Evolutionary conservation across 1,140 invertebrate species (phyloP), one percentile per base, ranked within the genome.

Genomic region (Solenopsis invicta): DNA sequence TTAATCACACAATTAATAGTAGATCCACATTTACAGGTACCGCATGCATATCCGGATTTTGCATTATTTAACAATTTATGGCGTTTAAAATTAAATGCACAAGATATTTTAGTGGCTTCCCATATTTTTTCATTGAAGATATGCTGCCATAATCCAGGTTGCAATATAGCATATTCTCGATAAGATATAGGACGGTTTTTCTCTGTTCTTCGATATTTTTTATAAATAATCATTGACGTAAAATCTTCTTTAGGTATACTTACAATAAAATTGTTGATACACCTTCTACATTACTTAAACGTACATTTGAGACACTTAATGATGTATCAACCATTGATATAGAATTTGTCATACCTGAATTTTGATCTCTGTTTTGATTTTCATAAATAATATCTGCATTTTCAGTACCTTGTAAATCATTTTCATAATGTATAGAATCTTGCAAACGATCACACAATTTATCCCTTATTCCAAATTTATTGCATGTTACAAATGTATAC

Each of bases 11-110:
- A 56, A 18, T 74, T 74, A 34, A 74, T 74, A 3, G 50, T 18
- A n/a, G 50, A 54, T 74, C 50, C 48, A 34, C 69, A n/a, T 72
- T 72, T 72, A 37, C 50, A 52, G 1, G 69, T 72, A 18, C 50
- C 48, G 29, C 18, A 56, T 54, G 69, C 69, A 41, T 72, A 72
- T 34, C 50, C 69, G 10, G 16, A 72, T 56, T 72, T 50, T 54
- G 24, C 69, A 72, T 54, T 54, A 1, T 12, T 2, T 4, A 8
- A 13, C 21, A 72, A 54, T 54, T 72, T 72, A 8, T 72, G 69
- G 4, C 50, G 69, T 37, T 54, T 72, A 72, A 72, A 72, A 72
- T 72, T 54, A n/a, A n/a, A n/a, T n/a, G n/a, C n/a, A n/a, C n/a
- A n/a, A n/a, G n/a, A n/a, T n/a, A n/a, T n/a, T n/a, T 72, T 54